Conservation (phyloP, 2,888 invertebrate genomes). For the Melolontha melolontha region DNA sequence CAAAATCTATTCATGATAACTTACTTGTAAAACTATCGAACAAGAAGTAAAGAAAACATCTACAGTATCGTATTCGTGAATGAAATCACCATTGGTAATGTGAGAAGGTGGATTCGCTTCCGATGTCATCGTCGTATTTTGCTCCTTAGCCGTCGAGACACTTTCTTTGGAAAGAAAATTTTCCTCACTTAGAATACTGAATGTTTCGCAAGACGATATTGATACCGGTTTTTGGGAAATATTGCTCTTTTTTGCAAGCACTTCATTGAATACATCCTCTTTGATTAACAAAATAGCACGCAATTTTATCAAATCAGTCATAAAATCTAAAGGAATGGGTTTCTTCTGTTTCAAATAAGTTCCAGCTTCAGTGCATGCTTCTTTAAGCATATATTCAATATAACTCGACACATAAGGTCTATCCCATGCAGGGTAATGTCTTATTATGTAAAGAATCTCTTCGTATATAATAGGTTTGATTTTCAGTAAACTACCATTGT, state of each 20-base stretch:
- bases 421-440: slow-evolving; percentile 41
- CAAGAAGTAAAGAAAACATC: slow-evolving; percentile 32
- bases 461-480: slow-evolving; percentile 42
- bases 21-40: slow-evolving; percentile 31
- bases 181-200: slow-evolving; percentile 5
- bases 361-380: slow-evolving; percentile 34
- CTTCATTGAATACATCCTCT: slow-evolving; percentile 39
- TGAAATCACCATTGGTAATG: neutral
- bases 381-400: slow-evolving; percentile 29
- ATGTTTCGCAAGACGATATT: slow-evolving; percentile 21
- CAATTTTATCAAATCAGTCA: slow-evolving; percentile 39
- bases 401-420: slow-evolving; percentile 35
- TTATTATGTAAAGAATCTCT: slow-evolving; percentile 42
- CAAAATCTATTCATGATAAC: neutral
- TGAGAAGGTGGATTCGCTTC: too few species aligned
- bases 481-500: neutral
- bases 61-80: slow-evolving; percentile 13
- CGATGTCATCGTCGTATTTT: too few species aligned
- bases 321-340: slow-evolving; percentile 39
- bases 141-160: too few species aligned
- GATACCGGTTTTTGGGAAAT: neutral
- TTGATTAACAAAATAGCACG: slow-evolving; percentile 30
- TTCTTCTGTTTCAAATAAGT: slow-evolving; percentile 28
- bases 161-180: too few species aligned
- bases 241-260: neutral